Base-by-base conservation (phyloP, 37 sponge, comb jelly and placozoan species). In the Aphrocallistes beatrix region DNA sequence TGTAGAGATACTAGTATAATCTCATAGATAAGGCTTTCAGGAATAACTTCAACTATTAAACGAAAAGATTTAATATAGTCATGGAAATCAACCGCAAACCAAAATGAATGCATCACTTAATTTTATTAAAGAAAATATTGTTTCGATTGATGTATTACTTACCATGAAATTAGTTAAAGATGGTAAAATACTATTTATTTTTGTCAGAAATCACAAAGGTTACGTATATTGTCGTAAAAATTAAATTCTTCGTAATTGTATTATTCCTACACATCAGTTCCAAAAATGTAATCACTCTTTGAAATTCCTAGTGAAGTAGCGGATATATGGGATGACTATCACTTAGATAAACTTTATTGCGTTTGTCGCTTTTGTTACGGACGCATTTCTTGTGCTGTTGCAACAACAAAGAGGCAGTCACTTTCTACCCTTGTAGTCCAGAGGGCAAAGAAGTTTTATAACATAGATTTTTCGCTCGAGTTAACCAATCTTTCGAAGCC, bases 301-400 rank as follows among this genome's bases (percentile, higher is more conserved):
- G 75, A 60, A 60, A 60, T 60, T 60, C 75, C 75, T 28, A 32
- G 8, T 13, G 75, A 60, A 28, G 75, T 60, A 60, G 75, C 75
- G 10, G 75, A 60, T 13, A 60, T 19, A 19, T 60, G 8, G 75
- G 75, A 60, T 60, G 75, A 60, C 3, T 60, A 60, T 60, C 75
- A 60, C 21, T 19, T 60, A 60, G 75, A 60, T 19, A 60, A 60
- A 30, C 75, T 60, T 60, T 60, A 60, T 28, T 60, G 34, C 75
- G 75, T 60, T 30, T 60, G 75, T 60, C 75, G 17, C 75, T 60
- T 42, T 60, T 60, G 75, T 60, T 60, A 60, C 21, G 75, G 75
- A 60, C 75, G 75, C 17, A 60, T 60, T 60, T 60, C 75, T 19
- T 19, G 75, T 13, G n/a, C 21, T 60, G 17, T 13, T 60, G 75